Evolutionary conservation across 2,797 vertebrate genomes (phyloP), one percentile per base, ranked within the genome.

Genomic region (Spondyliosoma cantharus): DNA sequence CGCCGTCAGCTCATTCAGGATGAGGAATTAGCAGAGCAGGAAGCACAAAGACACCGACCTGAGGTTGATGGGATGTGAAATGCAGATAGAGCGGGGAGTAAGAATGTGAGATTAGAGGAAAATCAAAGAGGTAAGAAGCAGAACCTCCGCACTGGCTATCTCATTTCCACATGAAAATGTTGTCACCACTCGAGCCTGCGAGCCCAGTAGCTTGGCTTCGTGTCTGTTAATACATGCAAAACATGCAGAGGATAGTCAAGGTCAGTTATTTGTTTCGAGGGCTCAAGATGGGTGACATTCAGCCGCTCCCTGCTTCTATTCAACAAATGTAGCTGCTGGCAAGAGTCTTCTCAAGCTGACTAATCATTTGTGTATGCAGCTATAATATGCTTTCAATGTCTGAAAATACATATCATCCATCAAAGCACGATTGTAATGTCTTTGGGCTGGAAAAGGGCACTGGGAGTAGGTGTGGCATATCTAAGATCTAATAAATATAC

Each of bases 401-500:
- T 90, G 87, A 87, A 93, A 93, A 92, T 83, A 92, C 87, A 92
- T 81, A 90, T 86, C 91, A 93, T 93, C 92, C 88, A 94, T 94
- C 93, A 93, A 85, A 88, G 86, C 57, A 14, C 9, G 75, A 87
- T 78, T 90, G 87, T 86, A 90, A 91, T 86, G 89, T 94, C 89
- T 93, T 89, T 92, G 91, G 87, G 86, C 88, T 86, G 82, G 77
- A 83, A 91, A 92, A 90, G 90, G 92, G 91, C 89, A 87, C 71
- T 71, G 86, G 86, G 81, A 92, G 89, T 78, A 89, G 91, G 90
- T 89, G 89, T 91, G 90, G 87, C 86, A 84, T 93, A 93, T 93
- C 92, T 91, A 85, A 86, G 83, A 93, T 92, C 92, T 93, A 92
- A 93, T 93, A 92, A 91, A 93, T 93, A 92, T 93, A 89, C 89